Evolutionary conservation across 35 echinoderm and acorn worm genomes (phyloP).

Genomic region (Ophioderma brevispina): DNA sequence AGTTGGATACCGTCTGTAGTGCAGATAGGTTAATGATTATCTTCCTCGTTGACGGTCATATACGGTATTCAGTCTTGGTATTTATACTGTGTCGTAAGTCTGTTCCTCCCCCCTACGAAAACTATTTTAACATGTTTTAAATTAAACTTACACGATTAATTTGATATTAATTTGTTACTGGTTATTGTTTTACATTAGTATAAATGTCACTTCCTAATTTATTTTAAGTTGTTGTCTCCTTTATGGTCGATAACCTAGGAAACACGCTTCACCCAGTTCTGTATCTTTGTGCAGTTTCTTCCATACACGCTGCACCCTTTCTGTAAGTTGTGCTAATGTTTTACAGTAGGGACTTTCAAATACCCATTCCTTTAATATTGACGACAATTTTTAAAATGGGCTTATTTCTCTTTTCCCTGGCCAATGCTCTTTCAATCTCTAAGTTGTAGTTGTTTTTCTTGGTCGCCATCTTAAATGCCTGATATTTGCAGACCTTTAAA

Average conservation of each 20-base stretch:
- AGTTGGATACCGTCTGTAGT: too few relatives aligned
- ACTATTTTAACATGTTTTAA: neutral
- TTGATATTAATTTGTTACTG: neutral
- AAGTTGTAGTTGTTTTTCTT: too few relatives aligned
- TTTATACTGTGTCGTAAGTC: too few relatives aligned
- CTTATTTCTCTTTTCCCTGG: too few relatives aligned
- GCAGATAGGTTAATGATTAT: too few relatives aligned
- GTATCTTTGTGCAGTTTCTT: neutral
- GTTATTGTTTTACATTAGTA: neutral
- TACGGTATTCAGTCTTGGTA: too few relatives aligned
- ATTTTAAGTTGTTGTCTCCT: slow-evolving; percentile 8
- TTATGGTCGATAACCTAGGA: slow-evolving; percentile 28
- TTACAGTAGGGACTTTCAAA: neutral
- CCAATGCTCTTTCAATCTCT: too few relatives aligned
- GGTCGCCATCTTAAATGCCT: too few relatives aligned
- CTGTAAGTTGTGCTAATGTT: slow-evolving; percentile 37
- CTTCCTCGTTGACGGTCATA: too few relatives aligned
- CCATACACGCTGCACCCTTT: slow-evolving; percentile 23
- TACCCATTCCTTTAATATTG: too few relatives aligned
- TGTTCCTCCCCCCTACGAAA: neutral
- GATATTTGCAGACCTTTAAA: too few relatives aligned
- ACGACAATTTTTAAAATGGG: too few relatives aligned
- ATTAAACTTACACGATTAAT: neutral
- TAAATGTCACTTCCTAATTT: slow-evolving; percentile 1
- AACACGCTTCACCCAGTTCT: slow-evolving; percentile 47